These are phyloP conservation scores for Tretioscincus oriximinensis DNA, from an alignment of 2,113 vertebrate genomes.

Conservation along the genomic window DNA sequence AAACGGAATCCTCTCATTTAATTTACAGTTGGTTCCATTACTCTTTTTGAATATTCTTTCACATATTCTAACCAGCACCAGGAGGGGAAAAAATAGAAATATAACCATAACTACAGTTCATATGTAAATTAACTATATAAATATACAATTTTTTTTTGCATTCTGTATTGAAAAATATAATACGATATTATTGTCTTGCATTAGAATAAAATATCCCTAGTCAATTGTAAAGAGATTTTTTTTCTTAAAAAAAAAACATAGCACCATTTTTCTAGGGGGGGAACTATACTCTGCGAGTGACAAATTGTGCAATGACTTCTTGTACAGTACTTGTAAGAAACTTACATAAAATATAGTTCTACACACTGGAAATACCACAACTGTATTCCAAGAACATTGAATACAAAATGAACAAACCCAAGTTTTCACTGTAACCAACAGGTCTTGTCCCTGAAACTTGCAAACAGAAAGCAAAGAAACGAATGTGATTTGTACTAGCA, in stretches of 20 bases:
- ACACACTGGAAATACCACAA: slow-evolving; percentile 66
- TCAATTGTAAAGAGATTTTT: slow-evolving; percentile 61
- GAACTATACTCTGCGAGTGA: slow-evolving; percentile 71
- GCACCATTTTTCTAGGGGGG: slow-evolving; percentile 81
- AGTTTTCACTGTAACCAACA: slow-evolving; percentile 17
- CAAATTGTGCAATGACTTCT: slow-evolving; percentile 75
- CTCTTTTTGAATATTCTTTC: slow-evolving; percentile 46
- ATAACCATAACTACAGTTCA: slow-evolving; percentile 73
- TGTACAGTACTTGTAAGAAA: slow-evolving; percentile 75
- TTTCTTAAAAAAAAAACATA: slow-evolving; percentile 67
- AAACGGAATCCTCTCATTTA: slow-evolving; percentile 67
- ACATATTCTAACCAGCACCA: slow-evolving; percentile 72
- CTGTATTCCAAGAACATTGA: slow-evolving; percentile 59
- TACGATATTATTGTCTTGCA: slow-evolving; percentile 66
- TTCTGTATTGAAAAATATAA: slow-evolving; percentile 65
- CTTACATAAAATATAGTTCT: slow-evolving; percentile 72
- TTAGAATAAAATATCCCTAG: slow-evolving; percentile 73
- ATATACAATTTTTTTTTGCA: slow-evolving; percentile 64
- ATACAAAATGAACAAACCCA: slow-evolving; percentile 47
- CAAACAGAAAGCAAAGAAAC: slow-evolving; percentile 58
- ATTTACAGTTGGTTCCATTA: slow-evolving; percentile 67
- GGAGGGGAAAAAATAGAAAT: slow-evolving; percentile 51
- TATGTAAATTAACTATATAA: slow-evolving; percentile 70
- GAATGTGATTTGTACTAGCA: not conserved
- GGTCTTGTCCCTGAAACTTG: too few relatives aligned